A percentile compares a stretch with the other conserved stretches of the same genome.
phyloP scores from a whole-genome alignment of 2,888 invertebrate genomes.

The Coronaproctus castanopsis region DNA sequence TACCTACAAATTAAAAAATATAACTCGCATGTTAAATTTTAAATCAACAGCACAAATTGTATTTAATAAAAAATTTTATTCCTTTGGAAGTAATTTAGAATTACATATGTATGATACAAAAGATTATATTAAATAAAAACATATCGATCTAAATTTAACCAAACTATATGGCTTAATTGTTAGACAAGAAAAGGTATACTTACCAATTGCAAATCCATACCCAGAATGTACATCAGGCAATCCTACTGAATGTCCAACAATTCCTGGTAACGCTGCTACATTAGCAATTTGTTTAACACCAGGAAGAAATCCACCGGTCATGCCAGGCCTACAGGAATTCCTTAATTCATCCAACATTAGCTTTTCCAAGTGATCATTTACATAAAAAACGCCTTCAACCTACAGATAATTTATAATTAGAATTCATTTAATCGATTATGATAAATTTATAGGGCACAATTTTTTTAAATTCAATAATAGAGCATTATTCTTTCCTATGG shows the following conservation, averaged over 20 bases:
- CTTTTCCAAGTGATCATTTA: slow-evolving; percentile 72
- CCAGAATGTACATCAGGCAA: slow-evolving; percentile 95
- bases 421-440: slow-evolving; percentile 3
- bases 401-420: slow-evolving; percentile 24
- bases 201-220: slow-evolving; percentile 97
- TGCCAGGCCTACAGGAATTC: slow-evolving; percentile 72
- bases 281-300: slow-evolving; percentile 98
- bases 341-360: slow-evolving; percentile 92
- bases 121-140: too few species aligned
- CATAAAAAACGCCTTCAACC: slow-evolving; percentile 95
- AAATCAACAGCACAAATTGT: too few species aligned
- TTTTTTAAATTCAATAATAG: too few species aligned
- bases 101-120: too few species aligned
- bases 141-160: too few species aligned
- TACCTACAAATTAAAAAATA: slow-evolving; percentile 36
- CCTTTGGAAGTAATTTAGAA: too few species aligned
- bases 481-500: too few species aligned
- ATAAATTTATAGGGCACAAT: slow-evolving; percentile 1
- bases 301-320: slow-evolving; percentile 88
- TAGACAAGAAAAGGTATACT: too few species aligned
- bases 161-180: too few species aligned
- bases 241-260: slow-evolving; percentile 80
- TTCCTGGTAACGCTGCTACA: slow-evolving; percentile 94
- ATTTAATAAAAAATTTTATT: too few species aligned
- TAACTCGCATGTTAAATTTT: neutral